Percentiles rank a stretch among this genome's conserved stretches.
phyloP scores from a whole-genome alignment of 30 jellyfish, hydroid and myxozoan genomes.

The Clytia hemisphaerica region DNA sequence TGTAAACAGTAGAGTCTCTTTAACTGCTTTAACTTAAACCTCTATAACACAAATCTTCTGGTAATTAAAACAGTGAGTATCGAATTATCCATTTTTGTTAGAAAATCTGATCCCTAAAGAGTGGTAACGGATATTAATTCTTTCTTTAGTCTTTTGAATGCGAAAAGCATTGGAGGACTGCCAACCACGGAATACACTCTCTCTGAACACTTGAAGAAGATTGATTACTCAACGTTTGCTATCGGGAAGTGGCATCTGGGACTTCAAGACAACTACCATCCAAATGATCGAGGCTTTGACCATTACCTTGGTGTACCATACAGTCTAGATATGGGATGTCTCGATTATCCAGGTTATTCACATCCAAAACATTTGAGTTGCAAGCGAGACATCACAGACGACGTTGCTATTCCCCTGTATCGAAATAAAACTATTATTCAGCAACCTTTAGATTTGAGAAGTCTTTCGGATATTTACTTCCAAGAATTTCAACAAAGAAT shows the following conservation, averaged over 20 bases:
- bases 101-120: too few species aligned
- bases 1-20: too few species aligned
- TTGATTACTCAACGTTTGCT: background rate
- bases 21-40: too few species aligned
- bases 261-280: background rate
- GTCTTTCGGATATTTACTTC: background rate
- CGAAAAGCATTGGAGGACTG: conserved; percentile 4
- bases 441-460: conserved; percentile 7
- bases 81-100: too few species aligned
- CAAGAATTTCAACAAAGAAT: background rate
- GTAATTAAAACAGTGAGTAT: too few species aligned
- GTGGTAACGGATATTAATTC: background rate
- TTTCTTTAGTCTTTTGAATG: background rate
- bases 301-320: conserved; percentile 20
- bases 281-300: conserved; percentile 5
- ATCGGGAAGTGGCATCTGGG: conserved; percentile 19
- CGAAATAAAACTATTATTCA: too few species aligned
- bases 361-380: background rate
- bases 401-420: background rate
- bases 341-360: background rate
- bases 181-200: background rate
- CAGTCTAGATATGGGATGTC: conserved; percentile 14
- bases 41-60: too few species aligned
- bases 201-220: background rate
- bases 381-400: background rate